These are phyloP conservation scores for Chelonia mydas DNA, from an alignment of 2,797 vertebrate species.

Conservation along the genomic window DNA sequence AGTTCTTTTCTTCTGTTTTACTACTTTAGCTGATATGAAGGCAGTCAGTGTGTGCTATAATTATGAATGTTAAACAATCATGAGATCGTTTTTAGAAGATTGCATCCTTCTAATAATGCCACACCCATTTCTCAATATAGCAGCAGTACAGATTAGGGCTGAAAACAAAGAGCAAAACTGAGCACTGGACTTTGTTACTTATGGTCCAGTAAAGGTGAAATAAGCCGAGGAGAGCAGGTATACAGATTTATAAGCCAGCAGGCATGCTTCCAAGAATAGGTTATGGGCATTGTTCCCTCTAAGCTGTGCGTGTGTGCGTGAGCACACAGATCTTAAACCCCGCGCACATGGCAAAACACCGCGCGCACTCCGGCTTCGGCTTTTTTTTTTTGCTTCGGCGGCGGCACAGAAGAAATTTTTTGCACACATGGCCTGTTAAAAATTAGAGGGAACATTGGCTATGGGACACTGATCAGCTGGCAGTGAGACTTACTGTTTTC, in stretches of 20 bases:
- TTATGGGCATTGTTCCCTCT: neutral
- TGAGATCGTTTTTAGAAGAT: neutral
- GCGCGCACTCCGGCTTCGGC: too few relatives aligned
- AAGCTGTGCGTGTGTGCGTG: too few relatives aligned
- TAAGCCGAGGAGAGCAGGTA: slow-evolving; percentile 48
- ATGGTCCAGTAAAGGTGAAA: slow-evolving; percentile 59
- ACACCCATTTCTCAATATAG: neutral
- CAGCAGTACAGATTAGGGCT: neutral
- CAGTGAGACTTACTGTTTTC: slow-evolving; percentile 30
- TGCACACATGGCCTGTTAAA: too few relatives aligned
- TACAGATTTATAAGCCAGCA: slow-evolving; percentile 37
- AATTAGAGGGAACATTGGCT: too few relatives aligned
- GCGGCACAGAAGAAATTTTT: too few relatives aligned
- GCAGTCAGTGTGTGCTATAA: neutral
- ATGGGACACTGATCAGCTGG: neutral
- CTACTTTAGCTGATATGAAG: neutral
- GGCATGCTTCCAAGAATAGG: slow-evolving; percentile 49
- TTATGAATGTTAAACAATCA: neutral
- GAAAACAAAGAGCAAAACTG: neutral
- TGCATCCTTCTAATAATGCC: neutral
- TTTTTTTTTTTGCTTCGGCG: too few relatives aligned
- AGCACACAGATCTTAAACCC: too few relatives aligned
- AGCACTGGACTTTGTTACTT: neutral
- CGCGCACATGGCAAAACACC: too few relatives aligned
- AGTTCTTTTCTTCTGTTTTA: neutral